Evolutionary conservation across 2,797 vertebrate species (phyloP).

Genomic region (Gymnoscopelus microlampas): DNA sequence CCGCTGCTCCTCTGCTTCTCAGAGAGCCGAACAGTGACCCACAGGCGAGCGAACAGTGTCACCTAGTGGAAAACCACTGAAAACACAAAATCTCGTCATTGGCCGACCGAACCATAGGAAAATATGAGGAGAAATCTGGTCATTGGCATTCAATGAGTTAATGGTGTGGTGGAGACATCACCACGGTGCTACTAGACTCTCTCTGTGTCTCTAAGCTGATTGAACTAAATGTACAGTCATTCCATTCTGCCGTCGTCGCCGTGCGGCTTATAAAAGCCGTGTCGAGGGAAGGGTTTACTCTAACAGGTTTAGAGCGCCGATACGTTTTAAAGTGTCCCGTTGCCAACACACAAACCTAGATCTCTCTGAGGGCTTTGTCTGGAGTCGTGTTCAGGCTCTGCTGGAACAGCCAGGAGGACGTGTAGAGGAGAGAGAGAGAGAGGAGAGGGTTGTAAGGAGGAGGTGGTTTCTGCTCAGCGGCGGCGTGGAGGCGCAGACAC

Average conservation of each 20-base stretch:
- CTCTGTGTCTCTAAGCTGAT: slow-evolving; percentile 40
- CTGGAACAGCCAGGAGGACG: slow-evolving; percentile 42
- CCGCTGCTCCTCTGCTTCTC: too few species aligned
- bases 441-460: slow-evolving; percentile 37
- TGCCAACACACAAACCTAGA: slow-evolving; percentile 42
- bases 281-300: slow-evolving; percentile 37
- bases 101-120: too few species aligned
- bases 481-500: slow-evolving; percentile 8
- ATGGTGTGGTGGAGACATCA: slow-evolving; percentile 47
- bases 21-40: too few species aligned
- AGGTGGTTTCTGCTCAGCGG: slow-evolving; percentile 30
- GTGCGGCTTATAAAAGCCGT: slow-evolving; percentile 43
- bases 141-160: too few species aligned
- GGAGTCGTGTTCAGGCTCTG: slow-evolving; percentile 52
- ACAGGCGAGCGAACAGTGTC: too few species aligned
- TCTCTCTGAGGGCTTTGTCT: slow-evolving; percentile 55
- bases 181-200: slow-evolving; percentile 27
- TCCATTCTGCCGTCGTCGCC: slow-evolving; percentile 53
- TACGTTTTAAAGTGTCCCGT: slow-evolving; percentile 33
- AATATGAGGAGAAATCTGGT: too few species aligned
- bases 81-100: too few species aligned
- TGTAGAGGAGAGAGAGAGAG: too few species aligned
- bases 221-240: slow-evolving; percentile 53
- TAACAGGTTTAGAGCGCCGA: slow-evolving; percentile 56
- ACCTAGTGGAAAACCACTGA: too few species aligned